Evolutionary conservation across 2,797 vertebrate genomes (phyloP).

Genomic region (Syngnathus acus): DNA sequence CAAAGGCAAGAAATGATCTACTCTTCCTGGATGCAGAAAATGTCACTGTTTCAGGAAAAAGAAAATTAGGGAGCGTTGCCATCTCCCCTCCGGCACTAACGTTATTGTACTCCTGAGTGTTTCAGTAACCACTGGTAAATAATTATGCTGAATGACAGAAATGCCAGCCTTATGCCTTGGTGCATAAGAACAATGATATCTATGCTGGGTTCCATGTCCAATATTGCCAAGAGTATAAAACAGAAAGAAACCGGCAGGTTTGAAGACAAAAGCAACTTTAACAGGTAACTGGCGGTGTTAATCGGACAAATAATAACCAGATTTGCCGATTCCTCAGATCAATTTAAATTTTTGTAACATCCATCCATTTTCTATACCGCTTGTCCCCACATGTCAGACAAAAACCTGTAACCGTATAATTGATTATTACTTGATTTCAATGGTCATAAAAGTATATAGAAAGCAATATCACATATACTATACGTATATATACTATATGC

Average conservation of each 20-base stretch:
- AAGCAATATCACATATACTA: no score
- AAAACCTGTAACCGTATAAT: no score
- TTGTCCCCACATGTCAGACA: no score
- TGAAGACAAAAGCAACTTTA: not conserved
- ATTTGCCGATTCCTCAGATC: no score
- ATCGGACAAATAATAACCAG: no score
- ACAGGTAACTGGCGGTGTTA: no score
- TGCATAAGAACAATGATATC: conserved; percentile 3
- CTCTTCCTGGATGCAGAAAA: not conserved
- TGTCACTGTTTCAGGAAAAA: not conserved
- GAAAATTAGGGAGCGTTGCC: not conserved
- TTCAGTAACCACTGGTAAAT: not conserved
- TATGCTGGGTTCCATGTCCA: conserved; percentile 3
- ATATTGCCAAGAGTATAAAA: conserved; percentile 7
- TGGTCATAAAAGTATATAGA: no score
- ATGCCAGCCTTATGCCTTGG: not conserved
- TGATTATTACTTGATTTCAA: no score
- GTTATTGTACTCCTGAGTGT: not conserved
- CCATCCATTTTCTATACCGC: no score
- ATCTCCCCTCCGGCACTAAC: not conserved
- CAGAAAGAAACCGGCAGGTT: conserved; percentile 2
- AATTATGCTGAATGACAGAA: conserved; percentile 2
- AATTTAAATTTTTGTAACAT: no score
- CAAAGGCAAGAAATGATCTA: not conserved
- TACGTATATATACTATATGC: no score